These are phyloP conservation scores for Alloscopus bannaensis DNA, from an alignment of 2,888 invertebrate genomes.

Conservation along the genomic window DNA sequence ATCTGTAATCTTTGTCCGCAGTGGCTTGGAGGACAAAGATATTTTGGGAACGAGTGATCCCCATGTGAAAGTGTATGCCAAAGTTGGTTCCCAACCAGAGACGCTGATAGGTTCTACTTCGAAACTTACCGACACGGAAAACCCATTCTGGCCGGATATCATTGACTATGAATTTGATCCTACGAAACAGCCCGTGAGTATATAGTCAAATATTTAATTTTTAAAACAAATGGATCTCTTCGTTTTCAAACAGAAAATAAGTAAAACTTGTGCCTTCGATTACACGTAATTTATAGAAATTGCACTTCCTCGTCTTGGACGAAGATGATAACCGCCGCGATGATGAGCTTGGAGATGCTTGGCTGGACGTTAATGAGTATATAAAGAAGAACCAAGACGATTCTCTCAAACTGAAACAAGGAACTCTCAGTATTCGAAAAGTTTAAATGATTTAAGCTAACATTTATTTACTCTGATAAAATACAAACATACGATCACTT, in stretches of 20 bases:
- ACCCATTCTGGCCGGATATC: constrained; percentile 67
- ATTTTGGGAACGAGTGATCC: constrained; percentile 67
- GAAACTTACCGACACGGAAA: constrained; percentile 68
- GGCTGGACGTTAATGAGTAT: constrained; percentile 69
- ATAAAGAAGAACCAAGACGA: constrained; percentile 64
- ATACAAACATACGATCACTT: too few relatives aligned
- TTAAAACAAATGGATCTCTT: too few relatives aligned
- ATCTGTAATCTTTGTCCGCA: constrained; percentile 18
- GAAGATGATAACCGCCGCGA: constrained; percentile 70
- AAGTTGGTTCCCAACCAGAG: constrained; percentile 63
- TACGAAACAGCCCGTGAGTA: constrained; percentile 67
- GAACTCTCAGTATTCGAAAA: constrained; percentile 65
- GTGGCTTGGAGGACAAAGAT: constrained; percentile 66
- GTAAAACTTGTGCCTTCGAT: too few relatives aligned
- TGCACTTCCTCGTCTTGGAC: constrained; percentile 71
- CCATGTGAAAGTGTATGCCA: constrained; percentile 66
- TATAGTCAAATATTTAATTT: background rate
- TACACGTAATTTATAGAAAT: constrained; percentile 67
- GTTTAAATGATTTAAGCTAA: too few relatives aligned
- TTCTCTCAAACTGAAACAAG: constrained; percentile 67
- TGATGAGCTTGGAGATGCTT: constrained; percentile 70
- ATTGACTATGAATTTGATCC: constrained; percentile 68
- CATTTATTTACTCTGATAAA: too few relatives aligned
- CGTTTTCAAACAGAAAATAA: background rate
- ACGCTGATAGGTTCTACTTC: constrained; percentile 61